These are phyloP conservation scores for Falcunculus frontatus DNA, from an alignment of 2,113 vertebrate species.

Conservation along the genomic window DNA sequence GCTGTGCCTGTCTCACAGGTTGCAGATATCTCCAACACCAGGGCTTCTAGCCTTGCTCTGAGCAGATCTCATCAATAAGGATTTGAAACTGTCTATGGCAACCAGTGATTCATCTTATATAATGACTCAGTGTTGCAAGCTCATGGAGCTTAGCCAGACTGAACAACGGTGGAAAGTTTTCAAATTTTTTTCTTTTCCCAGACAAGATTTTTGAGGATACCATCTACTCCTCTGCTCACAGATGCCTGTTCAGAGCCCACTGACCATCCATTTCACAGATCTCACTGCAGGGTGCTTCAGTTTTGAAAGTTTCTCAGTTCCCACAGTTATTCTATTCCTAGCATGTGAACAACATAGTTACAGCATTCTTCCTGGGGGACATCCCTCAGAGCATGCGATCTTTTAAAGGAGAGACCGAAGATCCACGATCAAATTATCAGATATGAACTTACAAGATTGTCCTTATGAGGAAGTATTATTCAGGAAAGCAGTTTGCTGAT, in stretches of 20 bases:
- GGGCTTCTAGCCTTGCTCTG: neutral
- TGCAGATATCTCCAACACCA: neutral
- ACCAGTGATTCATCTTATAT: neutral
- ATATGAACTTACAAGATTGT: neutral
- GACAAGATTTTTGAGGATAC: neutral
- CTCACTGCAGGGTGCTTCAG: neutral
- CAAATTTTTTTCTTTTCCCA: neutral
- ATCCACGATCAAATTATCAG: neutral
- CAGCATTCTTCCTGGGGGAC: neutral
- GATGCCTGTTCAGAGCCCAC: neutral
- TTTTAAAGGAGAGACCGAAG: neutral
- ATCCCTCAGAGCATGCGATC: neutral
- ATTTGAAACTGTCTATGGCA: neutral
- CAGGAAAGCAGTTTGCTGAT: neutral
- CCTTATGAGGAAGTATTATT: neutral
- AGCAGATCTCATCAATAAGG: neutral
- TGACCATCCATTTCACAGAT: neutral
- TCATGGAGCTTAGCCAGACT: neutral
- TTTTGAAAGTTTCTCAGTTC: neutral
- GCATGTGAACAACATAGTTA: neutral
- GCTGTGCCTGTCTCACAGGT: neutral
- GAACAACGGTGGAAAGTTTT: neutral
- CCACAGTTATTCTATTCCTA: slow-evolving; percentile 9
- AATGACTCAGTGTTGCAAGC: neutral
- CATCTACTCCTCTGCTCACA: neutral